Evolutionary conservation across 2,797 vertebrate species (phyloP).

Genomic region (Cryptoblepharus egeriae): DNA sequence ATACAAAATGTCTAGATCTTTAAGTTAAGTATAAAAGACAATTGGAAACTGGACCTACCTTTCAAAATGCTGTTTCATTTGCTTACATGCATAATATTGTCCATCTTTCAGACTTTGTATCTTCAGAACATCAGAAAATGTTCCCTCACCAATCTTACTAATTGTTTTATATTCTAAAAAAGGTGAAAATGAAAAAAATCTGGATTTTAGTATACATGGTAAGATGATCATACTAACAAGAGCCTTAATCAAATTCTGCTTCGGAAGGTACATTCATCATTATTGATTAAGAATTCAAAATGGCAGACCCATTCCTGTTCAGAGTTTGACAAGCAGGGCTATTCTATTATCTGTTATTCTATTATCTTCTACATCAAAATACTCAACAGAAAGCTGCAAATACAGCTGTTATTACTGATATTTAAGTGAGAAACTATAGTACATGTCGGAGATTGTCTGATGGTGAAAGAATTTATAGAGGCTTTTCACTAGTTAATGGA

Average conservation of each 20-base stretch:
- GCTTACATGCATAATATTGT: slow-evolving; percentile 87
- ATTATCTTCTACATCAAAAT: background rate
- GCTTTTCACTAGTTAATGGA: no score
- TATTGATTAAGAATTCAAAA: background rate
- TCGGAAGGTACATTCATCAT: background rate
- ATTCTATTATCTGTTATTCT: background rate
- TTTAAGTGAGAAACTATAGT: background rate
- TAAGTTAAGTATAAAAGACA: background rate
- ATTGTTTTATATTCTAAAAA: slow-evolving; percentile 85
- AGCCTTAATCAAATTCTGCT: background rate
- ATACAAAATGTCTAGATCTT: slow-evolving; percentile 5
- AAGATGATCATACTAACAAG: background rate
- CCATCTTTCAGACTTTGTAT: slow-evolving; percentile 86
- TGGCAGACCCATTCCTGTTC: background rate
- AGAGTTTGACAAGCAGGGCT: background rate
- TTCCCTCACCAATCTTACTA: slow-evolving; percentile 89
- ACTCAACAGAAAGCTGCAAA: background rate
- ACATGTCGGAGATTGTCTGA: no score
- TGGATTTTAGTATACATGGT: background rate
- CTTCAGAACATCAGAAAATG: slow-evolving; percentile 89
- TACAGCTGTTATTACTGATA: background rate
- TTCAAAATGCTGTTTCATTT: slow-evolving; percentile 86
- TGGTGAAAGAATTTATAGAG: no score
- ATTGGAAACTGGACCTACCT: slow-evolving; percentile 76
- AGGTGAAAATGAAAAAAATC: slow-evolving; percentile 32